A percentile compares a stretch with the other conserved stretches of the same genome.
Conservation (phyloP, 2,113 vertebrate species). For the Ochotona princeps region DNA sequence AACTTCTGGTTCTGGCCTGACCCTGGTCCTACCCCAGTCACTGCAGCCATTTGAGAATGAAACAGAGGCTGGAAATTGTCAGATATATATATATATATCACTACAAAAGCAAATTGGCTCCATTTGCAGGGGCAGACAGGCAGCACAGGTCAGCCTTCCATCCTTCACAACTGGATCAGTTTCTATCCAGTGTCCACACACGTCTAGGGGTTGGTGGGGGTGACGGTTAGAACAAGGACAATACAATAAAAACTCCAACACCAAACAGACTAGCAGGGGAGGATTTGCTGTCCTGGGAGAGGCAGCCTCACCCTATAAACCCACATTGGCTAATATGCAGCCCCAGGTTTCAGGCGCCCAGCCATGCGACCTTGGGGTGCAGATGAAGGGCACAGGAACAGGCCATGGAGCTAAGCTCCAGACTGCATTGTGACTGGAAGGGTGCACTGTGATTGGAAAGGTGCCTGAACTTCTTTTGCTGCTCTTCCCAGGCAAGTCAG, state of each 20-base stretch:
- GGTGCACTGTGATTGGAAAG: no score
- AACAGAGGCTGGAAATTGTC: no score
- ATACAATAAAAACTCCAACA: neutral
- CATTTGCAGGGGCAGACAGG: neutral
- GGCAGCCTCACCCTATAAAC: neutral
- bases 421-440: rapidly evolving
- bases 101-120: no score
- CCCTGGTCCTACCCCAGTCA: no score
- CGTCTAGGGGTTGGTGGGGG: no score
- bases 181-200: neutral
- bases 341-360: neutral
- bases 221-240: neutral
- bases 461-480: neutral
- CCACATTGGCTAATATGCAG: neutral
- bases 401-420: rapidly evolving
- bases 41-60: no score
- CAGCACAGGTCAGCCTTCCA: no score
- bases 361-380: neutral
- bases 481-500: neutral
- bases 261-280: rapidly evolving
- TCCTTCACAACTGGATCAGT: neutral
- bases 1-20: no score
- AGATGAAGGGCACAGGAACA: no score
- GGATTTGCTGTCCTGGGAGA: neutral
- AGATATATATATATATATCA: no score